Evolutionary conservation across 2,113 vertebrate species (phyloP), one percentile per base, ranked within the genome.

Genomic region (Thalassarche chlororhynchos): DNA sequence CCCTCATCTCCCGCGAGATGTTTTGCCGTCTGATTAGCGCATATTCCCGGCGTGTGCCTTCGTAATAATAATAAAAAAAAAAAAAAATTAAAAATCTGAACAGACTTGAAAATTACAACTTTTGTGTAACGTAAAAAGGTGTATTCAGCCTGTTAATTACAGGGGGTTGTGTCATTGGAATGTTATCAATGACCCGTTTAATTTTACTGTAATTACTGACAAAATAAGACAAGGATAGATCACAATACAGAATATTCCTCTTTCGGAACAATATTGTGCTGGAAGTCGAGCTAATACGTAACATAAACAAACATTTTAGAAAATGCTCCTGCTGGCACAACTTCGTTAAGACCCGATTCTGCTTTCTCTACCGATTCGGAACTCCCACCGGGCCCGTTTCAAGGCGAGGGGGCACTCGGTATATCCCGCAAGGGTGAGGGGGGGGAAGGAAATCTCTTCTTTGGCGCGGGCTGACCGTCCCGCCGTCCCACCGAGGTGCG

Each of bases 131-230:
- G 84, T 79, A 76, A 97, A 72, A 97, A 98, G 97, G 97, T 98
- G 96, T 95, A 96, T 98, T 98, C 95, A 97, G 90, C 79, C 90
- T 85, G 94, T 92, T 97, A 98, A 98, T 98, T 98, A 97, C 44
- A 61, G 95, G 76, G 96, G 79, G 10, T 82, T 95, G 92, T 98
- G 94, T 95, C 93, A 94, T 71, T 97, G 97, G 95, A 97, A 97
- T 95, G 96, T 97, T 97, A 96, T 92, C 97, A 95, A 98, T 98
- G 94, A 98, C 96, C 97, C 89, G 42, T 94, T 98, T 97, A 93
- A 97, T 98, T 97, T 97, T 95, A 90, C 83, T 90, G 68, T 95
- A 98, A 98, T 98, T 97, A 94, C 97, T 97, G 98, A 97, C 97
- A 97, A 97, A 98, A 97, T 93, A 96, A 98, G 97, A 94, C 94